phyloP scores from a whole-genome alignment of 1,140 invertebrate species.

The Macrobrachium rosenbergii region DNA sequence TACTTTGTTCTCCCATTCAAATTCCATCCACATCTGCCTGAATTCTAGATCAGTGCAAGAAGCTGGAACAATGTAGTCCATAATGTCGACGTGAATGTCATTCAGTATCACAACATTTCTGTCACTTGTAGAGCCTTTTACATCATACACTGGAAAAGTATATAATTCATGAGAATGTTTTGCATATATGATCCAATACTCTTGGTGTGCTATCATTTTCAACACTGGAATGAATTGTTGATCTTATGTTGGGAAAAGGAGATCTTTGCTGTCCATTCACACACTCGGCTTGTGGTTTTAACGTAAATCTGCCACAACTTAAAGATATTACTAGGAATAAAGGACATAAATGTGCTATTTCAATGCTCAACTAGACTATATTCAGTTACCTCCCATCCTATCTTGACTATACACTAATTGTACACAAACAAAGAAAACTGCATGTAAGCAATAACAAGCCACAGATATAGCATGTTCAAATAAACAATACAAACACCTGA shows the following conservation, averaged over 20 bases:
- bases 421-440: no score
- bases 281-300: background rate
- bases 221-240: no score
- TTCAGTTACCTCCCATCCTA: no score
- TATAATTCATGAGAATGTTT: background rate
- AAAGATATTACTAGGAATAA: no score
- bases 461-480: background rate
- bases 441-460: no score
- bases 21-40: constrained; percentile 99
- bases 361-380: no score
- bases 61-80: constrained; percentile 99
- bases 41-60: constrained; percentile 95
- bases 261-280: background rate
- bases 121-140: constrained; percentile 92
- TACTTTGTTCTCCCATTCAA: constrained; percentile 99
- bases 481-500: background rate
- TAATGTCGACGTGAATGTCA: constrained; percentile 99
- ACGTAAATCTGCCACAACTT: background rate
- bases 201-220: no score
- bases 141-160: constrained; percentile 87
- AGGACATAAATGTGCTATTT: no score
- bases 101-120: constrained; percentile 98
- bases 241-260: background rate
- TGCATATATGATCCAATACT: no score
- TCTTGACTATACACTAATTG: no score